Base-by-base conservation (phyloP, 2,888 invertebrate species). In the Trichogramma dendrolimi region DNA sequence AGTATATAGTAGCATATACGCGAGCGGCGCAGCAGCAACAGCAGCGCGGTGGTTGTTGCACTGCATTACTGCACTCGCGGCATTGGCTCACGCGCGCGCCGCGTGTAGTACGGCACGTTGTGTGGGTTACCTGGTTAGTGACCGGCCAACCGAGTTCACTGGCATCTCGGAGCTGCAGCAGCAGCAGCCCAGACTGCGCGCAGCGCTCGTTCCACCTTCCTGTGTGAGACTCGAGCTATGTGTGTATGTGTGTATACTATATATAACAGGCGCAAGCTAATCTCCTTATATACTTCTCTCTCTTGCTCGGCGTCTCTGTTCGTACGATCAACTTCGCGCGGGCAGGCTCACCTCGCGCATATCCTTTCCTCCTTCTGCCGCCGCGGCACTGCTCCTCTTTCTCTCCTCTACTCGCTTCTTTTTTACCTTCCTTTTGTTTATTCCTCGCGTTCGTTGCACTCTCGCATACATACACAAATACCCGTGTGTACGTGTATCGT, bases 81-180 rank as follows among this genome's bases (percentile, higher is more conserved):
- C 27, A 27, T 27, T 27, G 27, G 27, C 27, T 27, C 27, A 27
- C 39, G 10, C 39, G 49, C 41, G 60, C 50, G 60, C 14, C 42
- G 53, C 44, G 27, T 14, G 48, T 14, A 48, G 38, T 5, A 43
- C 2, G 43, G 49, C 8, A 60, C 61, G 73, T 78, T 77, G 79
- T 79, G 78, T 79, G 79, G 79, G 79, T 79, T 79, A 79, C 79
- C 79, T 79, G 79, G 79, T 79, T 79, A 79, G 77, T 79, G 79
- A 79, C 79, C 79, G 79, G 79, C 77, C 79, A 79, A 77, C 78
- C 76, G 79, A 79, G 79, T 79, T 79, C 79, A 79, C 79, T 79
- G 79, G 77, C 79, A 77, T 78, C 78, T 71, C 71, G n/a, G 67
- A 61, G 63, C 66, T 63, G 61, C 74, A 27, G 27, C 27, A 14